Evolutionary conservation across 2,113 vertebrate genomes (phyloP).

Genomic region (Protobothrops mucrosquamatus): DNA sequence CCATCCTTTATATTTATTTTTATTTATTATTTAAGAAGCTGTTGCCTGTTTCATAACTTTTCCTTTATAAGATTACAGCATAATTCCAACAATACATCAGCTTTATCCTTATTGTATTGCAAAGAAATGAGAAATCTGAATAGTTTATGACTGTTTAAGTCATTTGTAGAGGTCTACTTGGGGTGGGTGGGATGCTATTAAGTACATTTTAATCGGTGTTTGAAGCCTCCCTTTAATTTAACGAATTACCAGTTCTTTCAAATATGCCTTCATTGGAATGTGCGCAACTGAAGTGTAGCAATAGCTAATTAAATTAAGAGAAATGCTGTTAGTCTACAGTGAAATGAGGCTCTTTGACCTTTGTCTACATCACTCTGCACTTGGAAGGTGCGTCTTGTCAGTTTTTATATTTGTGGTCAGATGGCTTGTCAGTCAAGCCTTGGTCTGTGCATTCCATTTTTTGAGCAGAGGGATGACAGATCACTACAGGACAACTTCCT

Average conservation of each 20-base stretch:
- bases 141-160: background rate
- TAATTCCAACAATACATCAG: too few species aligned
- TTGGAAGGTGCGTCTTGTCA: background rate
- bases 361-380: background rate
- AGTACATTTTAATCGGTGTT: background rate
- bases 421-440: slow-evolving; percentile 5
- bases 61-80: background rate
- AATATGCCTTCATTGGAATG: background rate
- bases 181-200: background rate
- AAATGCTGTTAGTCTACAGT: background rate
- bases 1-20: background rate
- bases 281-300: background rate
- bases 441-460: slow-evolving; percentile 2
- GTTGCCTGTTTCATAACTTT: background rate
- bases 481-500: slow-evolving; percentile 20
- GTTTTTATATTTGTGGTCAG: background rate
- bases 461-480: background rate
- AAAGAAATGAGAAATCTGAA: background rate
- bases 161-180: background rate
- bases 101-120: background rate
- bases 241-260: background rate
- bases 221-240: background rate
- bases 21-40: background rate
- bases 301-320: background rate
- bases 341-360: background rate